These are phyloP conservation scores for Orchesellides sinensis DNA, from an alignment of 2,888 invertebrate genomes.

Conservation along the genomic window DNA sequence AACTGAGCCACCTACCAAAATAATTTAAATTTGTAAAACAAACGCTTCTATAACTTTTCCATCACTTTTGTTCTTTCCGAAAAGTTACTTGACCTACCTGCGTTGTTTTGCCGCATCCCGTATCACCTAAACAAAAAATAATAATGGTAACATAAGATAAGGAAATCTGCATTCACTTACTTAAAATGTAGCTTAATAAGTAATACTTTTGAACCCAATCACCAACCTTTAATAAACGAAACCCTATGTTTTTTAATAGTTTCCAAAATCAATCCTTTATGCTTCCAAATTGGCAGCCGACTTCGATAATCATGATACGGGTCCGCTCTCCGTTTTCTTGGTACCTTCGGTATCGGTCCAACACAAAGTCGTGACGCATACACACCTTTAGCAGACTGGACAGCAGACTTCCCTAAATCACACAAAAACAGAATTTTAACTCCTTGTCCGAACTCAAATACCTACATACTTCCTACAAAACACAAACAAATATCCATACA, in stretches of 20 bases:
- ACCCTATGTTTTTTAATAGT: constrained; percentile 83
- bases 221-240: constrained; percentile 81
- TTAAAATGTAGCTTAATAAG: too few species aligned
- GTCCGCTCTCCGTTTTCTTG: constrained; percentile 39
- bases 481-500: too few species aligned
- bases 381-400: too few species aligned
- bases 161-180: too few species aligned
- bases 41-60: background rate
- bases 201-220: too few species aligned
- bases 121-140: constrained; percentile 80
- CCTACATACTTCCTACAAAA: too few species aligned
- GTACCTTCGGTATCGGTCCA: constrained; percentile 62
- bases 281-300: constrained; percentile 84
- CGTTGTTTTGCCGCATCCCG: constrained; percentile 96
- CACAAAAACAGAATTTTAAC: too few species aligned
- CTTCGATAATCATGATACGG: constrained; percentile 77
- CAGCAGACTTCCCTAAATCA: too few species aligned
- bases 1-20: constrained; percentile 91
- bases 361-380: constrained; percentile 31
- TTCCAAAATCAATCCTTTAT: constrained; percentile 83
- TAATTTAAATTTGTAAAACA: constrained; percentile 34
- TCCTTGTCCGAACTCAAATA: too few species aligned
- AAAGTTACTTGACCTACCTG: constrained; percentile 82
- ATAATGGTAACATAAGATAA: background rate
- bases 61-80: background rate